These are phyloP conservation scores for Spinus pinus DNA, from an alignment of 2,797 vertebrate genomes.

Conservation along the genomic window DNA sequence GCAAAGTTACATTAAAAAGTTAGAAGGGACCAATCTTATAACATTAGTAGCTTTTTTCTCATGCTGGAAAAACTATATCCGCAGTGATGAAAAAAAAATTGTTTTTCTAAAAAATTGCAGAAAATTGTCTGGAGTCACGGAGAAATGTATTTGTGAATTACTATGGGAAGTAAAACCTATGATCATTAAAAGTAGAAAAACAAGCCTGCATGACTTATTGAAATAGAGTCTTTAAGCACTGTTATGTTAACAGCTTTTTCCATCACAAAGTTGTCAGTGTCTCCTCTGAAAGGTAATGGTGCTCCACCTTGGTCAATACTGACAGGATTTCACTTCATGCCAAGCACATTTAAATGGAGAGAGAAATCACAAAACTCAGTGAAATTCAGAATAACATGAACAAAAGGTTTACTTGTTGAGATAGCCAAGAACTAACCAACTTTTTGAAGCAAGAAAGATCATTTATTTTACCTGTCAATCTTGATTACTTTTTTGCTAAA, in stretches of 20 bases:
- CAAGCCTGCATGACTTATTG: rapidly evolving
- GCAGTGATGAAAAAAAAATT: neutral
- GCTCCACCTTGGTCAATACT: neutral
- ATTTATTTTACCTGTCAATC: neutral
- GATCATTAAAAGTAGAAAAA: neutral
- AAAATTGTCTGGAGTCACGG: neutral
- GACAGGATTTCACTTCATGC: neutral
- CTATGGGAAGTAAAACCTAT: neutral
- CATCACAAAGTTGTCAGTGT: neutral
- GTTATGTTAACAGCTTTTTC: neutral
- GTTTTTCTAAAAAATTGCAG: neutral
- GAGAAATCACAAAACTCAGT: neutral
- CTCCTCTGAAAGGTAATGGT: neutral
- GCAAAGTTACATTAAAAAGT: neutral
- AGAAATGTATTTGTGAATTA: neutral
- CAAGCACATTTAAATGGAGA: neutral
- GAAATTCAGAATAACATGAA: neutral
- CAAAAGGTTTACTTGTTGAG: neutral
- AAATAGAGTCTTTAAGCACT: neutral
- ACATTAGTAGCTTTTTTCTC: neutral
- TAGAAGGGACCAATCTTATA: neutral
- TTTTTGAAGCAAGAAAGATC: neutral
- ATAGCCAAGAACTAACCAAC: neutral
- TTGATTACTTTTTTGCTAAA: neutral
- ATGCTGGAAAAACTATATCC: neutral